Conservation (phyloP, 2,888 invertebrate genomes). For the Calameuta pallipes region DNA sequence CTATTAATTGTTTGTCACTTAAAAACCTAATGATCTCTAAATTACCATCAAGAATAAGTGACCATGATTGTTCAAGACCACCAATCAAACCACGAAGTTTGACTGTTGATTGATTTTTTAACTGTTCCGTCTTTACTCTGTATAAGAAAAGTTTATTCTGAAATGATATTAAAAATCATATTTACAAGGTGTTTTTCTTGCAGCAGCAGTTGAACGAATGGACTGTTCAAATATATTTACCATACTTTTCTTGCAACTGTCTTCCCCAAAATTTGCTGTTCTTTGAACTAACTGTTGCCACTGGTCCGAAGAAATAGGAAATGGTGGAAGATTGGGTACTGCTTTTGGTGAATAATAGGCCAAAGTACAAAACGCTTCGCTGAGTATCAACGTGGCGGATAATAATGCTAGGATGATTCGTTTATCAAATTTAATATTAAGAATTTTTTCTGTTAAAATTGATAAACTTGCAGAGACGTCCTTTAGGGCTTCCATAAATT, state of each 20-base stretch:
- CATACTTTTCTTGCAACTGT: slow-evolving; percentile 41
- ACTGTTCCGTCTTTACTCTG: slow-evolving; percentile 25
- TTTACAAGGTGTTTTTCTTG: not conserved
- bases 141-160: slow-evolving; percentile 48
- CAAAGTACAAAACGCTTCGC: slow-evolving; percentile 41
- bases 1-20: slow-evolving; percentile 37
- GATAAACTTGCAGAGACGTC: slow-evolving; percentile 47
- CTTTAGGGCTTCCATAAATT: slow-evolving; percentile 44
- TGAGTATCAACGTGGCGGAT: slow-evolving; percentile 45
- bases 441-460: slow-evolving; percentile 34
- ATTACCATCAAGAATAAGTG: slow-evolving; percentile 41
- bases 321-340: slow-evolving; percentile 26
- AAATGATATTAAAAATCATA: slow-evolving; percentile 21
- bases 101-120: slow-evolving; percentile 14
- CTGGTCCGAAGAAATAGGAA: slow-evolving; percentile 40
- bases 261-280: slow-evolving; percentile 37
- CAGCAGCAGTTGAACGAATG: not conserved
- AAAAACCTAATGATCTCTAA: slow-evolving; percentile 38
- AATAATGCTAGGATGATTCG: slow-evolving; percentile 36
- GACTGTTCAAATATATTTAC: slow-evolving; percentile 32
- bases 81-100: slow-evolving; percentile 34
- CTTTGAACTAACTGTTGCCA: slow-evolving; percentile 42
- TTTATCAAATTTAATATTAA: slow-evolving; percentile 34
- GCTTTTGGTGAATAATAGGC: slow-evolving; percentile 45
- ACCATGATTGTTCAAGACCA: slow-evolving; percentile 44